phyloP scores from a whole-genome alignment of 2,797 vertebrate genomes.

The Trichosurus vulpecula region DNA sequence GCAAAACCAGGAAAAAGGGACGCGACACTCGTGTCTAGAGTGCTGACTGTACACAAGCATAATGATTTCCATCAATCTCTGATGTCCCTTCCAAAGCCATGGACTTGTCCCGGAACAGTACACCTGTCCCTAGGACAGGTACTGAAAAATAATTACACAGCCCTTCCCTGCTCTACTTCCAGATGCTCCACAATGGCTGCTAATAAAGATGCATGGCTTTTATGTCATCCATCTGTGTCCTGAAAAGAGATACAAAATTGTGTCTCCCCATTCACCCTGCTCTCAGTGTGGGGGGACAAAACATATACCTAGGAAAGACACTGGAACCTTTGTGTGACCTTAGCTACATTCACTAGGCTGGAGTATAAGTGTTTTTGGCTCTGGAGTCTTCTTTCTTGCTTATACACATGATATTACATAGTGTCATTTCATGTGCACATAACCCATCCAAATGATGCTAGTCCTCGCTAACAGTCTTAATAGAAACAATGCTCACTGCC shows the following conservation, averaged over 20 bases:
- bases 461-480: conserved; percentile 5
- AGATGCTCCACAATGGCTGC: conserved; percentile 62
- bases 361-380: background rate
- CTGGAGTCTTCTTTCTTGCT: background rate
- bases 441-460: background rate
- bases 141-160: conserved; percentile 62
- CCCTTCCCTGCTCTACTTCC: conserved; percentile 47
- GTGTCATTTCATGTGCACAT: conserved; percentile 50
- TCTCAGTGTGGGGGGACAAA: background rate
- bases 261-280: conserved; percentile 27
- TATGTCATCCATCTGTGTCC: conserved; percentile 50
- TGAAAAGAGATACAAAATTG: background rate
- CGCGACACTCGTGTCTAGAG: background rate
- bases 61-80: conserved; percentile 79
- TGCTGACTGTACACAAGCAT: conserved; percentile 57
- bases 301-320: background rate
- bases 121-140: conserved; percentile 72
- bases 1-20: conserved; percentile 36
- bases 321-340: conserved; percentile 48
- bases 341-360: background rate
- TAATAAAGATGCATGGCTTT: conserved; percentile 72
- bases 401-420: conserved; percentile 20
- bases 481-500: conserved; percentile 45
- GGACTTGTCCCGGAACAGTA: conserved; percentile 31
- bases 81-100: background rate